Evolutionary conservation across 2,113 vertebrate species (phyloP), one percentile per base, ranked within the genome.

Genomic region (Cromileptes altivelis): DNA sequence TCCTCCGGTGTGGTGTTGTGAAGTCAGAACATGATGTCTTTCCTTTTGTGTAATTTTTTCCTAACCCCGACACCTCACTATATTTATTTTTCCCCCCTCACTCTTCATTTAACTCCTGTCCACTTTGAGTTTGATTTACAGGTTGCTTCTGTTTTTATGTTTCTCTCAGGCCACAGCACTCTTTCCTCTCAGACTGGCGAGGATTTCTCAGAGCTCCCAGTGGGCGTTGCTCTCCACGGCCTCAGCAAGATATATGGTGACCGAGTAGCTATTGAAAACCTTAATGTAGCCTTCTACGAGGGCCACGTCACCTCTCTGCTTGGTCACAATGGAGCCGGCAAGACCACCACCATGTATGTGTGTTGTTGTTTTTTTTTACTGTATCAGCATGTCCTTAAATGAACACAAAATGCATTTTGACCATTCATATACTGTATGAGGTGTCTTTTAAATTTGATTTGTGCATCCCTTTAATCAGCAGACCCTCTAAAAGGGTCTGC

Each of bases 321-420:
- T 27, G 98, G 98, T 4, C 98, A 98, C 93, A 99, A 99, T 3
- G 98, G 98, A 91, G 98, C 98, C 0, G 98, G 98, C 60, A 99
- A 99, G 94, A 99, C 98, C 7, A 99, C 98, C 3, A 98, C 98
- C 70, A 99, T 99, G 98, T 99, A 94, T 30, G 98, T 98, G 75
- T 65, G 42, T 52, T 21, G n/a, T 12, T 71, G 6, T 55, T 17
- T 0, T 1, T 81, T 70, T 69, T 52, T 2, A 49, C 65, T 27
- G 49, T 30, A 64, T 87, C 78, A 79, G 53, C 77, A 76, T 25
- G 61, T 75, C 30, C 14, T 72, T 27, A 65, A 27, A 72, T 65
- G 14, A 80, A 82, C 61, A 33, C 57, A 67, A 77, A 42, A 75
- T 63, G 25, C 57, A 63, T 60, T 84, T 47, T 55, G 65, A 60